These are phyloP conservation scores for Recurvirostra avosetta DNA, from an alignment of 2,113 vertebrate genomes.

Conservation along the genomic window DNA sequence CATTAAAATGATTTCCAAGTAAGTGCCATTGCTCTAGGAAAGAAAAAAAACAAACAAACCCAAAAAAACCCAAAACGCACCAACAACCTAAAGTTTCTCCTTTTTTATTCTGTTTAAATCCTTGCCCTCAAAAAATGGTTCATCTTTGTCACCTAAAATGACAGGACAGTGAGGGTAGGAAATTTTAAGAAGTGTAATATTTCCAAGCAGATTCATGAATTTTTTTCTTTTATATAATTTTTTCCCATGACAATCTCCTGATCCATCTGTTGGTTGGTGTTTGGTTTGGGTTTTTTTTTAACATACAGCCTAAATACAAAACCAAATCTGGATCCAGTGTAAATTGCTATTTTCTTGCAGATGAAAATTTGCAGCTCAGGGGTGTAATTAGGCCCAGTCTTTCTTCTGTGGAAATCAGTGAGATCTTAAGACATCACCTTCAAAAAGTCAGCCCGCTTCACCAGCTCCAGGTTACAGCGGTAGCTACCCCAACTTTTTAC, in stretches of 20 bases:
- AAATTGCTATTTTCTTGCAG: not conserved
- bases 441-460: not conserved
- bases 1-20: constrained; percentile 15
- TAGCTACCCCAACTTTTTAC: not conserved
- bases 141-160: not conserved
- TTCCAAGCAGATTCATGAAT: not conserved
- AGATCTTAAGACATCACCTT: not conserved
- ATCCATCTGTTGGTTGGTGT: not conserved
- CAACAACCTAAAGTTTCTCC: not conserved
- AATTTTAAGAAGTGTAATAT: not conserved
- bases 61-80: not conserved
- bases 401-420: not conserved
- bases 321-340: not conserved
- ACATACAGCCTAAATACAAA: not conserved
- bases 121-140: not conserved
- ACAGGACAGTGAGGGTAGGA: not conserved
- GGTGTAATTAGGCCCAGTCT: not conserved
- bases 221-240: not conserved
- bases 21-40: not conserved
- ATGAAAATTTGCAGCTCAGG: not conserved
- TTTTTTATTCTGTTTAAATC: not conserved
- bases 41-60: not conserved
- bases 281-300: not conserved
- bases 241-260: not conserved
- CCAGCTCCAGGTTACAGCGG: not conserved